Conservation (phyloP, 2,888 invertebrate genomes). For the Chloroclystis v-ata region DNA sequence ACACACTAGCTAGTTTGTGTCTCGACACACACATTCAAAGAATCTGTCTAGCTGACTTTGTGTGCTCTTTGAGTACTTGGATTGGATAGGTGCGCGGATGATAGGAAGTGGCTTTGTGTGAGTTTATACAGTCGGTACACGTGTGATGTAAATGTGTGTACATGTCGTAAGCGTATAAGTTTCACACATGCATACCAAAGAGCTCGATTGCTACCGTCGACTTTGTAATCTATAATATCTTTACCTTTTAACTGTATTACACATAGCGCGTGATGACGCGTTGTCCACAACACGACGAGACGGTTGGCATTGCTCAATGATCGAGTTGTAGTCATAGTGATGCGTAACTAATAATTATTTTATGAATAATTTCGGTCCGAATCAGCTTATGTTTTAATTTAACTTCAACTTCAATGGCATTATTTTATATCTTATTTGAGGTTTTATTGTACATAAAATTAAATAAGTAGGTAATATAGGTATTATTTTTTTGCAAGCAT, state of each 20-base stretch:
- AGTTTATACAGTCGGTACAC: slow-evolving; percentile 34
- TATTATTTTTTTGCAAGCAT: too few species aligned
- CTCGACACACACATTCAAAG: slow-evolving; percentile 55
- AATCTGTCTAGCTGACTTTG: slow-evolving; percentile 68
- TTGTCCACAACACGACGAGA: slow-evolving; percentile 74
- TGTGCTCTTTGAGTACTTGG: slow-evolving; percentile 61
- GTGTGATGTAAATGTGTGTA: slow-evolving; percentile 44
- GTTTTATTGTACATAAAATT: too few species aligned
- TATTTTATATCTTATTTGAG: too few species aligned
- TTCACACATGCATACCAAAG: slow-evolving; percentile 55
- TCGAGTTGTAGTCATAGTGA: slow-evolving; percentile 69
- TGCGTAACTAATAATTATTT: slow-evolving; percentile 56
- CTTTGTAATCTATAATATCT: slow-evolving; percentile 59
- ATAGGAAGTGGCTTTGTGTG: slow-evolving; percentile 40
- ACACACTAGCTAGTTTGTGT: slow-evolving; percentile 53
- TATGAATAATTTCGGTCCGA: slow-evolving; percentile 3
- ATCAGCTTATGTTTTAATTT: background rate
- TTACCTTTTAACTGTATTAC: slow-evolving; percentile 67
- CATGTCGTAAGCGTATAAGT: slow-evolving; percentile 40
- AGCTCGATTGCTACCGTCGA: slow-evolving; percentile 67
- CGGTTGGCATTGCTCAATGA: slow-evolving; percentile 77
- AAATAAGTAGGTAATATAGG: too few species aligned
- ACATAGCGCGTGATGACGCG: slow-evolving; percentile 73
- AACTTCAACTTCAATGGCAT: too few species aligned
- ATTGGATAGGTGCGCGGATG: slow-evolving; percentile 53